Percentiles rank a stretch among this genome's conserved stretches.
phyloP scores from a whole-genome alignment of 2,113 vertebrate species.

The Paramormyrops kingsleyae region DNA sequence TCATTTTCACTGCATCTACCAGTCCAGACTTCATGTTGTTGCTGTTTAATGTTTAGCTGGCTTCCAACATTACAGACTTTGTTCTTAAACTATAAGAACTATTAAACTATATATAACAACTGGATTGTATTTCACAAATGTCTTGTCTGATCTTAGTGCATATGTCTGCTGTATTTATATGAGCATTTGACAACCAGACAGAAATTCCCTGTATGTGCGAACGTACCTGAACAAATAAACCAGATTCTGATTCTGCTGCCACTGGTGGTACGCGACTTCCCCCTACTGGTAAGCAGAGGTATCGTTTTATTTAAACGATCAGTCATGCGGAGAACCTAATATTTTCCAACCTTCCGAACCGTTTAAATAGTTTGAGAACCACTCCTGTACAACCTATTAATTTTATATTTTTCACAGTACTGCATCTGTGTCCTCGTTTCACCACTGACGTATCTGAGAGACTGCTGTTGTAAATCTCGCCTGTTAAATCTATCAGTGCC shows the following conservation, averaged over 20 bases:
- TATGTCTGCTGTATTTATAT: background rate
- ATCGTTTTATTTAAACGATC: background rate
- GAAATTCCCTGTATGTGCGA: background rate
- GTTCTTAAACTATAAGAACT: background rate
- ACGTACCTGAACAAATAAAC: background rate
- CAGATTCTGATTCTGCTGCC: background rate
- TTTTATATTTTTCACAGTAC: background rate
- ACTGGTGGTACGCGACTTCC: background rate
- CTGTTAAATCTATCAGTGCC: conserved; percentile 60
- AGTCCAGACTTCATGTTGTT: background rate
- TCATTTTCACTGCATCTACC: background rate
- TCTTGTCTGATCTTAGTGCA: background rate
- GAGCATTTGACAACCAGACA: background rate
- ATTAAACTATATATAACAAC: background rate
- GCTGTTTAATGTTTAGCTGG: background rate
- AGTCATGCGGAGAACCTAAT: background rate
- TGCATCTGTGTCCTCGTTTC: background rate
- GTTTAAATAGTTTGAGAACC: background rate
- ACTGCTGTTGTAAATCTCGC: conserved; percentile 49
- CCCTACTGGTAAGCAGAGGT: background rate
- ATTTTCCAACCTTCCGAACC: background rate
- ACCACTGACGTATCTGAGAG: background rate
- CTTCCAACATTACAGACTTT: background rate
- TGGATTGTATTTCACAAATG: background rate
- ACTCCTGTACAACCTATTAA: background rate